phyloP scores from a whole-genome alignment of 2,797 vertebrate species.

The Natrix natrix region DNA sequence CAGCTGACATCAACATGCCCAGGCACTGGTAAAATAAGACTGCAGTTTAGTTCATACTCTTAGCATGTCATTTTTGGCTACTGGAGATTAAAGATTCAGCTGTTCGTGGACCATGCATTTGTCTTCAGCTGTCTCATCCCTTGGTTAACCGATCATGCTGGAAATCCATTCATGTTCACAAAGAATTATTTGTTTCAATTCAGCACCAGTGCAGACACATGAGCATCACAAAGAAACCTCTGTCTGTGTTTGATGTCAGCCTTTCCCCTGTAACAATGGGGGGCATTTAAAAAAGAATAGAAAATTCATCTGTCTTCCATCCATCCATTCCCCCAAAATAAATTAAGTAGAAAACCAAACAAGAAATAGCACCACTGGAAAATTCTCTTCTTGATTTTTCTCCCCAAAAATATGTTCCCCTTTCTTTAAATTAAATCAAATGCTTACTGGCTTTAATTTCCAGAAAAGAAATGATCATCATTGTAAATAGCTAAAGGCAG shows the following conservation, averaged over 20 bases:
- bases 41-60: neutral
- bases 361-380: neutral
- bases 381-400: neutral
- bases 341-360: neutral
- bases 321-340: neutral
- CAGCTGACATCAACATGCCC: conserved; percentile 7
- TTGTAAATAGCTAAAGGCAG: neutral
- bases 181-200: conserved; percentile 57
- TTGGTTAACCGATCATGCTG: conserved; percentile 56
- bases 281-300: conserved; percentile 52
- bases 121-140: conserved; percentile 29
- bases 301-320: conserved; percentile 32
- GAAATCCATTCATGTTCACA: conserved; percentile 35
- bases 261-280: conserved; percentile 42
- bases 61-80: neutral
- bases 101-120: neutral
- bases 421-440: neutral
- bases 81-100: neutral
- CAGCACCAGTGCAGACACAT: conserved; percentile 36
- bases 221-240: conserved; percentile 61
- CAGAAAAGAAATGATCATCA: neutral
- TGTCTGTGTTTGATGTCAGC: conserved; percentile 48
- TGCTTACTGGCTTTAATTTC: neutral
- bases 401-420: neutral
- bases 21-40: neutral